Evolutionary conservation across 1,140 invertebrate genomes (phyloP).

Genomic region (Diuraphis noxia): DNA sequence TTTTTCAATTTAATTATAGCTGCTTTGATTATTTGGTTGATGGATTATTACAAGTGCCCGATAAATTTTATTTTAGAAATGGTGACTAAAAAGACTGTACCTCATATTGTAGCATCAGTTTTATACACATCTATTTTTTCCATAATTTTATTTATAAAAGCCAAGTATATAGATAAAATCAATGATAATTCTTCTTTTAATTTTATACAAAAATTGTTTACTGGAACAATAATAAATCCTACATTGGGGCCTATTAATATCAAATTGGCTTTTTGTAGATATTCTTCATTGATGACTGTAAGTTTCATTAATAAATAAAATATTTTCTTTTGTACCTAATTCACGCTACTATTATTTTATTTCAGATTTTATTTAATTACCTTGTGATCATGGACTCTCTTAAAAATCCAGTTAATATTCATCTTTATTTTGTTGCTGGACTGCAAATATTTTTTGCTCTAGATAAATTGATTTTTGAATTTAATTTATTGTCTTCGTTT

Average conservation of each 20-base stretch:
- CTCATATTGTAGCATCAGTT: constrained; percentile 29
- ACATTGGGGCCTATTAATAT: constrained; percentile 35
- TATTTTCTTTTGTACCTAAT: neutral
- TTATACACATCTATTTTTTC: constrained; percentile 11
- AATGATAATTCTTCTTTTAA: neutral
- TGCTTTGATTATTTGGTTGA: neutral
- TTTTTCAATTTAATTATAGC: constrained; percentile 31
- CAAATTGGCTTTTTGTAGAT: constrained; percentile 31
- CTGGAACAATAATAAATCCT: constrained; percentile 5
- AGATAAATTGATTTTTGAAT: constrained; percentile 33
- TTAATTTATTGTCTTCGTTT: neutral
- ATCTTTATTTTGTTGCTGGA: constrained; percentile 38
- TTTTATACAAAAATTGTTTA: neutral
- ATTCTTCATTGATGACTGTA: constrained; percentile 25
- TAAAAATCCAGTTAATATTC: constrained; percentile 15
- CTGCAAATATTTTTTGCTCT: constrained; percentile 12
- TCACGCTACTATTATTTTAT: neutral
- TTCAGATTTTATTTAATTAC: constrained; percentile 30
- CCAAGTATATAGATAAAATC: neutral
- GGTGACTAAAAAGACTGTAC: constrained; percentile 31
- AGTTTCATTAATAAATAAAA: neutral
- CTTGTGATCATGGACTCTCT: neutral
- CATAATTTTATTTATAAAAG: neutral
- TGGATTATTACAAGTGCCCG: constrained; percentile 17
- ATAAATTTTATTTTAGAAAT: constrained; percentile 6